Percentiles rank a stretch among this genome's conserved stretches.
phyloP scores from a whole-genome alignment of 2,797 vertebrate genomes.

The Urophycis tenuis region DNA sequence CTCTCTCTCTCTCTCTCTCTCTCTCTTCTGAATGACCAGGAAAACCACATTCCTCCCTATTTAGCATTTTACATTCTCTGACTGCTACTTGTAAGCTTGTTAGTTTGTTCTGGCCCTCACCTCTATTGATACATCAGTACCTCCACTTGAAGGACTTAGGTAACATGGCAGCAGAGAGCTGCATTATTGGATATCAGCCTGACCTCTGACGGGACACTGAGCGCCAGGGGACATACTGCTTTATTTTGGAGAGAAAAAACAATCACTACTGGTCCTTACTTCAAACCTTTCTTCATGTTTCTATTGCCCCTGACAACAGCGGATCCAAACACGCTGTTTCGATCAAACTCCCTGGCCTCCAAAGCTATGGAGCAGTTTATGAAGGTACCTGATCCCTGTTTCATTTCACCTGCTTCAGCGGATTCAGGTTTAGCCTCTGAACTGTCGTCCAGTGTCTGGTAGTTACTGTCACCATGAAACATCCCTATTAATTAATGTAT shows the following conservation, averaged over 20 bases:
- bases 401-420: not conserved
- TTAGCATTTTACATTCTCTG: not conserved
- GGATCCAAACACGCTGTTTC: constrained; percentile 89
- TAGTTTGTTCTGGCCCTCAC: constrained; percentile 32
- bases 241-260: not conserved
- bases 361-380: constrained; percentile 93
- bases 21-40: not conserved
- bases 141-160: constrained; percentile 27
- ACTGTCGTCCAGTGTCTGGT: not conserved
- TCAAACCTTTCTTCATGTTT: constrained; percentile 15
- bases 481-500: no score
- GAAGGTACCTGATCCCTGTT: constrained; percentile 73
- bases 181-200: constrained; percentile 25
- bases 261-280: not conserved
- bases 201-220: constrained; percentile 18
- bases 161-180: constrained; percentile 10
- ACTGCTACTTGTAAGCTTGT: constrained; percentile 17
- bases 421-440: not conserved
- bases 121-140: constrained; percentile 36
- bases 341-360: constrained; percentile 87
- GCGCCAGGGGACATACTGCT: constrained; percentile 3
- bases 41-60: not conserved
- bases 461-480: no score
- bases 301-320: constrained; percentile 57
- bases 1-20: no score